Percentiles rank a stretch among this genome's conserved stretches.
Evolutionary conservation across 92 coral and sea anemone genomes (phyloP).

Genomic region (Palythoa grandis): DNA sequence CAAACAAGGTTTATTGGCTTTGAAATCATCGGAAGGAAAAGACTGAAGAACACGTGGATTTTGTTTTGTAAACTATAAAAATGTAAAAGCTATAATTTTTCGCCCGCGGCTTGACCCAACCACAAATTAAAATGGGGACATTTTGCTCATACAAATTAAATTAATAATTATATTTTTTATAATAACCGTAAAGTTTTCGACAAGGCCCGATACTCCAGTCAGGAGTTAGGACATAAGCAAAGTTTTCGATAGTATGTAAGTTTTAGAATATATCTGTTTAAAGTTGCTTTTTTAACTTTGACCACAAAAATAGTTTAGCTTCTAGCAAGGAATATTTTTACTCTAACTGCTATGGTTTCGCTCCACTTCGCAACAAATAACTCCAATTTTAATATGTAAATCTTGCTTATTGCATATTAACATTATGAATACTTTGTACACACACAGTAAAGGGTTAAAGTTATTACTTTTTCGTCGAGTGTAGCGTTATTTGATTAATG

Average conservation of each 20-base stretch:
- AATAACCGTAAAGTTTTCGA: too few relatives aligned
- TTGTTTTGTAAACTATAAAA: neutral
- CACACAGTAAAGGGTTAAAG: neutral
- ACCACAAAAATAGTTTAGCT: neutral
- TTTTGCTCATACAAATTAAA: neutral
- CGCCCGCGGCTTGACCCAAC: neutral
- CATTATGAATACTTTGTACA: neutral
- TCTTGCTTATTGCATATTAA: neutral
- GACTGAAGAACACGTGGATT: neutral
- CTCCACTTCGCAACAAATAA: too few relatives aligned
- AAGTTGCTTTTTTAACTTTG: neutral
- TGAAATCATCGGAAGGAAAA: neutral
- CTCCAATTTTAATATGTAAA: neutral
- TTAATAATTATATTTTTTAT: too few relatives aligned
- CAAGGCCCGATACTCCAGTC: too few relatives aligned
- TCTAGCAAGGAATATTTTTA: too few relatives aligned
- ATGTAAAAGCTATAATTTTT: neutral
- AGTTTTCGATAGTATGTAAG: too few relatives aligned
- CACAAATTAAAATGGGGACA: neutral
- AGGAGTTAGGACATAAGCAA: too few relatives aligned
- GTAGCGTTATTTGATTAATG: neutral
- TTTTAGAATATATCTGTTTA: too few relatives aligned
- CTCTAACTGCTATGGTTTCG: neutral
- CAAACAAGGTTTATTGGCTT: neutral
- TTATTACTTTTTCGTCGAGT: neutral